These are phyloP conservation scores for Bombus ignitus DNA, from an alignment of 1,140 invertebrate species.

Conservation along the genomic window DNA sequence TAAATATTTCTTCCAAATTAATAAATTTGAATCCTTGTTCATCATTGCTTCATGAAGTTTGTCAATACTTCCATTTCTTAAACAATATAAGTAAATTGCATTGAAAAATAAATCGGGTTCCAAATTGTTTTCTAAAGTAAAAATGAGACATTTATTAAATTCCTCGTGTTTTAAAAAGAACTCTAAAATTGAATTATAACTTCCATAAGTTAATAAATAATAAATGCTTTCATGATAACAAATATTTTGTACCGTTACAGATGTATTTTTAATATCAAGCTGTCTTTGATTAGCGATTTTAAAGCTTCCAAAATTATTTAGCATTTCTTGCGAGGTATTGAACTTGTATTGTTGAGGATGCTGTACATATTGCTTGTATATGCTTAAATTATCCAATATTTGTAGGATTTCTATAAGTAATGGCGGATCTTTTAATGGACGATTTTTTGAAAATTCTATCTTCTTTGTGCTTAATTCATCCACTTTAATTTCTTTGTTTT, in stretches of 20 bases:
- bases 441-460: slow-evolving; percentile 77
- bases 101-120: slow-evolving; percentile 88
- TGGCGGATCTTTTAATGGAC: slow-evolving; percentile 84
- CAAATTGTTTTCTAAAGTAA: slow-evolving; percentile 86
- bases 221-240: slow-evolving; percentile 89
- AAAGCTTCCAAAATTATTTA: slow-evolving; percentile 79
- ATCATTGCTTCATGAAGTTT: slow-evolving; percentile 85
- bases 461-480: slow-evolving; percentile 65
- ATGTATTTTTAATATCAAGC: slow-evolving; percentile 54
- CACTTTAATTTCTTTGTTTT: slow-evolving; percentile 48
- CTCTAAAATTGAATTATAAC: slow-evolving; percentile 86
- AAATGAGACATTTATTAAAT: slow-evolving; percentile 84
- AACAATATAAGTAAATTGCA: slow-evolving; percentile 86
- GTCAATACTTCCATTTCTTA: slow-evolving; percentile 85
- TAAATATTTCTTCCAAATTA: slow-evolving; percentile 87
- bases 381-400: slow-evolving; percentile 84
- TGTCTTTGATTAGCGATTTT: slow-evolving; percentile 78
- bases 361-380: slow-evolving; percentile 72
- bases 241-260: slow-evolving; percentile 64
- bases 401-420: slow-evolving; percentile 87
- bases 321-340: slow-evolving; percentile 77
- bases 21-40: slow-evolving; percentile 85
- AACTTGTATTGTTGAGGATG: slow-evolving; percentile 63
- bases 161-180: slow-evolving; percentile 88
- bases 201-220: slow-evolving; percentile 89